phyloP scores from a whole-genome alignment of 2,797 vertebrate genomes.

The Liasis olivaceus region DNA sequence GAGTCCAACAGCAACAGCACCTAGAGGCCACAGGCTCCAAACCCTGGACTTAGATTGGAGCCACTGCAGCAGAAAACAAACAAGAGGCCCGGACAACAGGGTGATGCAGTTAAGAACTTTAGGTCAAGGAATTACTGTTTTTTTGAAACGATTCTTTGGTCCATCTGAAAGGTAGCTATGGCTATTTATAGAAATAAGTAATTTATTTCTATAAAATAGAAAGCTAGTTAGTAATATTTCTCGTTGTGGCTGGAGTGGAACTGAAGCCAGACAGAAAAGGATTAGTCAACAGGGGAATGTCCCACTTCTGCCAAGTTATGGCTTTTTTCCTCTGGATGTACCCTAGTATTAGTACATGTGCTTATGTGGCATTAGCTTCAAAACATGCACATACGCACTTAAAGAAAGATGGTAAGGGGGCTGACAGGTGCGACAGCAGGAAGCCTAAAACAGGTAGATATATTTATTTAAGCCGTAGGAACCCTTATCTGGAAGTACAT shows the following conservation, averaged over 20 bases:
- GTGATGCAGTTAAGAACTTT: conserved; percentile 17
- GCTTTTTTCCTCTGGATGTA: neutral
- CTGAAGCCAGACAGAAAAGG: conserved; percentile 83
- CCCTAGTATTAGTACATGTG: neutral
- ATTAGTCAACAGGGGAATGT: conserved; percentile 57
- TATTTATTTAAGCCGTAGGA: neutral
- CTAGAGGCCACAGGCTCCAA: neutral
- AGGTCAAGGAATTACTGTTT: conserved; percentile 41
- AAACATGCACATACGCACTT: neutral
- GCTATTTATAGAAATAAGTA: conserved; percentile 91
- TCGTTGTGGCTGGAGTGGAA: conserved; percentile 65
- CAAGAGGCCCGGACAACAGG: neutral
- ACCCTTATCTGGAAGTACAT: neutral
- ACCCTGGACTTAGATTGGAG: neutral
- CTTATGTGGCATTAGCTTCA: neutral
- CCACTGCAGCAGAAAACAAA: neutral
- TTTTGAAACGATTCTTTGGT: conserved; percentile 35
- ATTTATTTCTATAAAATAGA: conserved; percentile 75
- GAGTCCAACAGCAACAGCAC: neutral
- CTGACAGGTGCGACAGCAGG: neutral
- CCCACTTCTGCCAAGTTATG: conserved; percentile 6
- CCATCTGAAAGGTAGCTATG: conserved; percentile 79
- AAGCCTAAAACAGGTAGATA: neutral
- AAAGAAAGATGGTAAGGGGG: neutral
- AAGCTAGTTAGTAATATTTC: conserved; percentile 76